These are phyloP conservation scores for Zeuzera pyrina DNA, from an alignment of 2,888 invertebrate genomes.

Conservation along the genomic window DNA sequence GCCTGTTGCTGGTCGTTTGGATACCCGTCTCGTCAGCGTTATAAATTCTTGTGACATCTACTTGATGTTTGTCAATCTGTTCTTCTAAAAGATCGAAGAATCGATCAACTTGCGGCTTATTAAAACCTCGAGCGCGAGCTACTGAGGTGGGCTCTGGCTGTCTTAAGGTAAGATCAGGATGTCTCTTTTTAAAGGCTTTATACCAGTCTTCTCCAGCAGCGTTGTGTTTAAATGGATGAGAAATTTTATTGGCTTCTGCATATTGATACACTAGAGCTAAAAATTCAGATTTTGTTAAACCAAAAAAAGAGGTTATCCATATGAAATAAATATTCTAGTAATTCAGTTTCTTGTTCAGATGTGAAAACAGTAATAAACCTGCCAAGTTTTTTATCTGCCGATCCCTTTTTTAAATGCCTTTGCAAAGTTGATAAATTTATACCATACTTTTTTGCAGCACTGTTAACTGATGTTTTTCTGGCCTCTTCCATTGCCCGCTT, in stretches of 20 bases:
- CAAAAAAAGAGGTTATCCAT: no score
- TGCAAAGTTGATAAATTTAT: neutral
- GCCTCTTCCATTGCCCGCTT: neutral
- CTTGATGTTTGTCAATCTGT: no score
- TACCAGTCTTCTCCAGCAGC: neutral
- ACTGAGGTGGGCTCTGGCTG: constrained; percentile 14
- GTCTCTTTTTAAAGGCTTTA: neutral
- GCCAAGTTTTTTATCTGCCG: no score
- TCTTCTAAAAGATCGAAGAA: constrained; percentile 9
- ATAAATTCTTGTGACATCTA: no score
- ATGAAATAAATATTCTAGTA: no score
- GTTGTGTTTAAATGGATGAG: no score
- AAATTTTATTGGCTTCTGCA: no score
- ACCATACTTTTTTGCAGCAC: neutral
- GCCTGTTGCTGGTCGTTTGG: constrained; percentile 6
- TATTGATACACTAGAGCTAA: no score
- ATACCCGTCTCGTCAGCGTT: constrained; percentile 9
- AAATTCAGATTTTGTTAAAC: no score
- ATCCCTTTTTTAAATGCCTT: neutral
- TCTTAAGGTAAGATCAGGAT: no score
- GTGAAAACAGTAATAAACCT: neutral
- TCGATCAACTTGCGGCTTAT: constrained; percentile 9
- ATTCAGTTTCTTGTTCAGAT: no score
- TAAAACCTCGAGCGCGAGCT: constrained; percentile 13
- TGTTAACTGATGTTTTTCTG: neutral